These are phyloP conservation scores for Cardiocondyla obscurior DNA, from an alignment of 1,140 invertebrate species.

Conservation along the genomic window DNA sequence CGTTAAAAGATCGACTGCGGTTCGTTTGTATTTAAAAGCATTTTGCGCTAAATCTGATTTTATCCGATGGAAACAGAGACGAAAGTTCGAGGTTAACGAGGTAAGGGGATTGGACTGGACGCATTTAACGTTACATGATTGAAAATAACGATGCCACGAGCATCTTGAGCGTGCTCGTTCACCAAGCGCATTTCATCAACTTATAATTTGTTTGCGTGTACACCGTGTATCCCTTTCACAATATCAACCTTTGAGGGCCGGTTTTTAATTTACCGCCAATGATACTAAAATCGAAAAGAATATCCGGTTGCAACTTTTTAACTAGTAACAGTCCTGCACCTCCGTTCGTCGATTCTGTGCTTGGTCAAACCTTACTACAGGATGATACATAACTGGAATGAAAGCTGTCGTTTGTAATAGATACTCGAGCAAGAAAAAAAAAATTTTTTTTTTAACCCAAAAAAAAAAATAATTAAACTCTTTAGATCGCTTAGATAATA, in stretches of 20 bases:
- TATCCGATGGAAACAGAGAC: constrained; percentile 12
- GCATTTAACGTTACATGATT: constrained; percentile 6
- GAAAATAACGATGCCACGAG: neutral
- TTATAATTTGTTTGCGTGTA: constrained; percentile 63
- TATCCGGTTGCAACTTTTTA: constrained; percentile 8
- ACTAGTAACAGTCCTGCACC: neutral
- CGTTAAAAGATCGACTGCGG: neutral
- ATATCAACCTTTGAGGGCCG: constrained; percentile 63
- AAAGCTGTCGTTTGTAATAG: neutral
- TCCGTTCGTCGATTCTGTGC: neutral
- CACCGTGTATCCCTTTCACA: constrained; percentile 40
- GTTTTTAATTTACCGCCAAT: constrained; percentile 72
- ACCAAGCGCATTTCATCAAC: constrained; percentile 14
- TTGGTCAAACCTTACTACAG: neutral
- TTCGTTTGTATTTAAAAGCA: neutral
- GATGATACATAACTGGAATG: neutral
- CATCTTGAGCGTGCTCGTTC: neutral
- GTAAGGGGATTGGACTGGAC: neutral
- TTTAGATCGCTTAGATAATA: no score
- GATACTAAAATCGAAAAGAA: constrained; percentile 70
- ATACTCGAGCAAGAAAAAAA: neutral
- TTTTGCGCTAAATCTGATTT: neutral
- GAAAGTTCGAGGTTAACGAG: constrained; percentile 21
- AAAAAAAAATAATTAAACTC: neutral
- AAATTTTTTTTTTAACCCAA: no score